Evolutionary conservation across 1,140 invertebrate genomes (phyloP), one percentile per base, ranked within the genome.

Genomic region (Liolophura sinensis): DNA sequence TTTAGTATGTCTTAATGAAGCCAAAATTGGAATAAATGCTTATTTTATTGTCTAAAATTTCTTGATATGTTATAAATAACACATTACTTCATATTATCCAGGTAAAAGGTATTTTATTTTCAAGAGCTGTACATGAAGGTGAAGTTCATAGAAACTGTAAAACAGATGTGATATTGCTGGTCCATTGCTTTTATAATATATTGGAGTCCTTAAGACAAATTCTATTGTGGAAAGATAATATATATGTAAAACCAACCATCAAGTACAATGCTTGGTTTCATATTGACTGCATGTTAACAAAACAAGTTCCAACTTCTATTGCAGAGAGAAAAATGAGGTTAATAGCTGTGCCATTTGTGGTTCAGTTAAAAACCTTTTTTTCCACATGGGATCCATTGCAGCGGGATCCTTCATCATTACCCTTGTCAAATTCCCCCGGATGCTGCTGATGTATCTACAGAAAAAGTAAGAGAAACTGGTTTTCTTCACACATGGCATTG

Each of bases 391-490:
- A 16, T 95, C 94, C 1, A 91, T 95, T 0, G 95, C 94, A 0
- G 91, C 95, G 78, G 95, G 95, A 15, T 94, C 94, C 0, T 89
- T 97, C 61, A 84, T 97, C 24, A 96, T 97, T 66, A 95, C 93
- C 0, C 78, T 96, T 25, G 93, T 97, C 72, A 96, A 96, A 85
- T 85, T 97, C 50, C 94, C 94, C 6, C 86, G 94, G 62, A 85
- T 94, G n/a, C 92, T 96, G 69, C 85, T 96, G 51, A 91, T 91
- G 57, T 95, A 92, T 85, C 77, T 95, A 47, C 88, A 94, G 77
- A 88, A 90, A 73, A 94, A 92, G 93, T 96, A 89, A 89, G 89
- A 75, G n/a, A 7, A 49, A 27, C 20, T 11, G 16, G 3, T 9
- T 47, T 11, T 14, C 22, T 15, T 18, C 22, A n/a, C 9, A 40